Conservation (phyloP, 1,140 invertebrate genomes). For the Drosophila triauraria region DNA sequence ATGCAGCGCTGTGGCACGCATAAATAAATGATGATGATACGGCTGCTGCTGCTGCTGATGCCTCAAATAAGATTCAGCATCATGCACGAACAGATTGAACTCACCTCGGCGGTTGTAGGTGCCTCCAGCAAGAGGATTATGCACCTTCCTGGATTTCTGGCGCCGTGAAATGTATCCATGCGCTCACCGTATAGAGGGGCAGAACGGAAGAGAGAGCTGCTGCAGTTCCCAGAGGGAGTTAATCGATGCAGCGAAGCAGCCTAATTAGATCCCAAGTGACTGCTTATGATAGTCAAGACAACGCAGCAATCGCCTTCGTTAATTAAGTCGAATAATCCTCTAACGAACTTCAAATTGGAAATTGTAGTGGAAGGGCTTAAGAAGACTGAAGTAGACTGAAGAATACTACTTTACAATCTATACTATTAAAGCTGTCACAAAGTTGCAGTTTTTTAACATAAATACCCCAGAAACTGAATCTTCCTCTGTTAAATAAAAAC, state of each 20-base stretch:
- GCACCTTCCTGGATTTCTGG: constrained; percentile 12
- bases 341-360: background rate
- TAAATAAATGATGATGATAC: constrained; percentile 77
- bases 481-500: too few species aligned
- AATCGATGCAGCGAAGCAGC: constrained; percentile 31
- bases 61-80: constrained; percentile 65
- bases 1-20: constrained; percentile 56
- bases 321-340: background rate
- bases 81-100: constrained; percentile 51
- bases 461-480: too few species aligned
- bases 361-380: too few species aligned
- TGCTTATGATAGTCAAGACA: constrained; percentile 2
- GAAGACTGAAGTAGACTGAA: too few species aligned
- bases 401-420: too few species aligned
- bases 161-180: constrained; percentile 3
- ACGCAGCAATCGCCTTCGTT: background rate
- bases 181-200: background rate
- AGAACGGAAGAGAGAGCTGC: background rate
- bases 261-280: constrained; percentile 27
- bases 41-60: constrained; percentile 23
- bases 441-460: too few species aligned
- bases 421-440: too few species aligned
- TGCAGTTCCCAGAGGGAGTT: constrained; percentile 16
- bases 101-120: constrained; percentile 19
- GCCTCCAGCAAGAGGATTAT: constrained; percentile 24